Conservation (phyloP, 2,888 invertebrate genomes). For the Orthosia gothica region DNA sequence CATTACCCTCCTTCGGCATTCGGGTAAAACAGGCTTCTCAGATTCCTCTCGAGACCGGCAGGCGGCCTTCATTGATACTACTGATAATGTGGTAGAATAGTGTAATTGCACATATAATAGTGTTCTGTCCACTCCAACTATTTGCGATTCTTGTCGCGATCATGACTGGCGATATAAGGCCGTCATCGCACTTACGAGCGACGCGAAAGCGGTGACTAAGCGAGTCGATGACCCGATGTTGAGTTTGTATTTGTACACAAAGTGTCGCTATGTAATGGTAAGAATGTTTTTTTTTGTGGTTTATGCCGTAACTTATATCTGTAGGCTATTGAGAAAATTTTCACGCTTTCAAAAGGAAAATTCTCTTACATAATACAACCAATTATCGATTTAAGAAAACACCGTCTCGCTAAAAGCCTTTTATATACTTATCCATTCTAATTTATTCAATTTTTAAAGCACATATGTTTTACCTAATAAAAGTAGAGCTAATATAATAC, state of each 20-base stretch:
- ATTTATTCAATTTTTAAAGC: not conserved
- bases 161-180: constrained; percentile 64
- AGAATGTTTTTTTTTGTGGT: constrained; percentile 17
- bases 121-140: constrained; percentile 37
- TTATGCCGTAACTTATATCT: constrained; percentile 24
- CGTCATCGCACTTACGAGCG: constrained; percentile 58
- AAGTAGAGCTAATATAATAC: not conserved
- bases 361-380: not conserved
- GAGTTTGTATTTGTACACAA: constrained; percentile 70
- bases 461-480: not conserved
- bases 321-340: constrained; percentile 25
- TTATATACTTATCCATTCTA: constrained; percentile 5
- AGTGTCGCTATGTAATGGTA: constrained; percentile 60
- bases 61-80: constrained; percentile 48
- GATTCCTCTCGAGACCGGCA: constrained; percentile 35
- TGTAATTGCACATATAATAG: constrained; percentile 23
- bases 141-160: constrained; percentile 70
- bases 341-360: constrained; percentile 20
- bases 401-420: not conserved
- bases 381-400: constrained; percentile 1
- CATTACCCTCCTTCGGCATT: too few species aligned
- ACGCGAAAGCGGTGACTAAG: constrained; percentile 77
- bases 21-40: constrained; percentile 8
- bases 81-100: constrained; percentile 43
- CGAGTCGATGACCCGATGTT: constrained; percentile 75